Base-by-base conservation (phyloP, 2,797 vertebrate genomes). In the Chloroceryle amazona region DNA sequence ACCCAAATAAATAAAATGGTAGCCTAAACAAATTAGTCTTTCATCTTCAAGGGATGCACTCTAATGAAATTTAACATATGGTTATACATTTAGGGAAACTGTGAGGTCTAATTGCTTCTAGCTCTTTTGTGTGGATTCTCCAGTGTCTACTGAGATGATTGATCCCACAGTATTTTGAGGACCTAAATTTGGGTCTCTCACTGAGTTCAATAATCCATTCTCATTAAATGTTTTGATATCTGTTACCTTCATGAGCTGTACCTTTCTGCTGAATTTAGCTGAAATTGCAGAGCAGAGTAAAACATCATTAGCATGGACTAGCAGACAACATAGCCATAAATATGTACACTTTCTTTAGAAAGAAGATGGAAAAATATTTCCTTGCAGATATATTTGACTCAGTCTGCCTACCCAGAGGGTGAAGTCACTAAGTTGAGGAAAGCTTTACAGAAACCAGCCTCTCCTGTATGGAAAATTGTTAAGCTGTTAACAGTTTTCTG, bases 41-140 rank as follows among this genome's bases (percentile, higher is more conserved):
- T 67, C 33, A n/a, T 75, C 68, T 68, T 58, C n/a, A 63, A 54
- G 7, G 13, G 16, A 22, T 63, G 14, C 3, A 47, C 2, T 54
- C 3, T 25, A 74, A 35, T 33, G 8, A 57, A 35, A 78, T 63
- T 47, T 66, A 29, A 85, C 79, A 49, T 19, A 11, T 1, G 0
- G 0, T 79, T 18, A 4, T 42, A 3, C 28, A 2, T 47, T 81
- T 37, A 81, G 26, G 49, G 29, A 33, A 82, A 35, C 23, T 21
- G 6, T 14, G 31, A 49, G 8, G 1, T 70, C 60, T 49, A 29
- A 46, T 52, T 81, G 14, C 14, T 66, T 86, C 60, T 46, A n/a
- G 9, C 15, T 83, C 26, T 62, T n/a, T 18, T 0, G 0, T 0
- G 2, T 49, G 66, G 37, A 41, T 68, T 86, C 35, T 67, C 14